Base-by-base conservation (phyloP, 2,113 vertebrate genomes). In the Myotis brandtii region DNA sequence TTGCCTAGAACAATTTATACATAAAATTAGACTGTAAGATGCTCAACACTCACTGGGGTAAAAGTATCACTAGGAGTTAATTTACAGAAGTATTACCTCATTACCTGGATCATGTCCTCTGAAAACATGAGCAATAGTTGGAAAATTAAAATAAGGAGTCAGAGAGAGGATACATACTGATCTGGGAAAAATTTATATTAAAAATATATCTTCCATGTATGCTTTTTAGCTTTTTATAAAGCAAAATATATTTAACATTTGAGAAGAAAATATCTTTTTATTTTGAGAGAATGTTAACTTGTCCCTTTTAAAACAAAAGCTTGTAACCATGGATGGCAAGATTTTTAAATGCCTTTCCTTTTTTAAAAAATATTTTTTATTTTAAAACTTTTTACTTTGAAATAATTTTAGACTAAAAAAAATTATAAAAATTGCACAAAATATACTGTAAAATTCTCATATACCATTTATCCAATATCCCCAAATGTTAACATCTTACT, bases 101-200 rank as follows among this genome's bases (percentile, higher is more conserved):
- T 92, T 77, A 34, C 52, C 48, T 81, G 67, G 34, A 70, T 95
- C 56, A 76, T 54, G 89, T 48, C 9, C 9, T 91, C 46, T 79
- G 18, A 88, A 85, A 83, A 84, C 56, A 73, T 75, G 14, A 89
- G 34, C 14, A 89, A 52, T 69, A 87, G 40, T 80, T 73, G 8
- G 50, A 90, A 90, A 97, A 64, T 82, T 67, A 76, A 92, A 89
- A 93, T 86, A 89, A 30, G 67, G 88, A 87, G 23, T 94, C 40
- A 81, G 48, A 93, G 46, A 56, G 25, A 91, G 37, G 52, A 12
- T 90, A 20, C 25, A 93, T 83, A 95, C 13, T 77, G 46, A 85
- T 90, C 25, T 43, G 1, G 8, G 48, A 37, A 95, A 20, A 56
- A 92, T 92, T 46, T 93, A 27, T 62, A 3, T n/a, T 81, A 62